These are phyloP conservation scores for Yasuhikotakia modesta DNA, from an alignment of 2,797 vertebrate species.

Conservation along the genomic window DNA sequence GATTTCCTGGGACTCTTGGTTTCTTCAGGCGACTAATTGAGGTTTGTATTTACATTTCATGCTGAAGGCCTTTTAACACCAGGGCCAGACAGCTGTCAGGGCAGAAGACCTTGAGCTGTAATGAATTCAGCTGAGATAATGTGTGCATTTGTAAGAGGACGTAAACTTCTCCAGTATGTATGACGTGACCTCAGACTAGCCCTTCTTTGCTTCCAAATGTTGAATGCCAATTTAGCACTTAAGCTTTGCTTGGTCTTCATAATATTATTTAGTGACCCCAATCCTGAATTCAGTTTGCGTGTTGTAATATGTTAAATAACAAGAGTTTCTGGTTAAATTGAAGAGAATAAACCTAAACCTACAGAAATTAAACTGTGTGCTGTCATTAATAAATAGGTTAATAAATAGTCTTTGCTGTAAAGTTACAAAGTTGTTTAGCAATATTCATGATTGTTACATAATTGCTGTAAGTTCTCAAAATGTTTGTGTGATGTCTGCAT, in stretches of 20 bases:
- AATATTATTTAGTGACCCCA: constrained; percentile 1
- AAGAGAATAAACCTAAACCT: background rate
- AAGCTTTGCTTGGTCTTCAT: background rate
- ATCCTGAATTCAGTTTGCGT: background rate
- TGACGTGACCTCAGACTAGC: background rate
- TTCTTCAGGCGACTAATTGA: constrained; percentile 52
- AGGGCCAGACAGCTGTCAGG: constrained; percentile 45
- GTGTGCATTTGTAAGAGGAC: constrained; percentile 37
- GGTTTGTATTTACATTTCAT: constrained; percentile 56
- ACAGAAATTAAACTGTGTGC: background rate
- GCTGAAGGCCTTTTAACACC: constrained; percentile 45
- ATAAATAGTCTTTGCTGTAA: too few species aligned
- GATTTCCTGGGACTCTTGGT: constrained; percentile 57
- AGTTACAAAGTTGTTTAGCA: too few species aligned
- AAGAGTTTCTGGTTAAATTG: background rate
- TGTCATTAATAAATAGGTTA: too few species aligned
- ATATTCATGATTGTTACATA: too few species aligned
- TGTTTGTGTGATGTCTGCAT: too few species aligned
- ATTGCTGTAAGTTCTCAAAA: too few species aligned
- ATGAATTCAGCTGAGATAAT: constrained; percentile 46
- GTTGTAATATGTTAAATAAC: background rate
- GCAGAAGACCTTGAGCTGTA: constrained; percentile 40
- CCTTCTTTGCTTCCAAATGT: background rate
- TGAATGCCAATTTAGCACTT: constrained; percentile 17
- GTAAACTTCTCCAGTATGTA: background rate